A percentile compares a stretch with the other conserved stretches of the same genome.
Evolutionary conservation across 2,888 invertebrate species (phyloP).

Genomic region (Zaprionus bogoriensis): DNA sequence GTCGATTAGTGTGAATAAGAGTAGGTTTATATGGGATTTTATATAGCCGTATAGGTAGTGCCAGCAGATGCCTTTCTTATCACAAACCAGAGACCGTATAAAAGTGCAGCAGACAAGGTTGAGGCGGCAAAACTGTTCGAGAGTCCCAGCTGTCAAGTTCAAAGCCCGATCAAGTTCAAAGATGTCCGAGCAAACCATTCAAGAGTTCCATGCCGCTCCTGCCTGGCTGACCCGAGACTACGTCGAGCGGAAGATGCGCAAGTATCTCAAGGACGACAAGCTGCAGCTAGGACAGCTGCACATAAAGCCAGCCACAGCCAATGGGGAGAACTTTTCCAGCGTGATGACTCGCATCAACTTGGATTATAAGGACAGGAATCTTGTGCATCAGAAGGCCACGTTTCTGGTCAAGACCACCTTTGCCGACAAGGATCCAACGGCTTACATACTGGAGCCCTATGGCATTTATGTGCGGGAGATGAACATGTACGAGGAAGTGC

Average conservation of each 20-base stretch:
- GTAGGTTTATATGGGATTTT: too few species aligned
- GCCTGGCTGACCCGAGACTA: conserved; percentile 58
- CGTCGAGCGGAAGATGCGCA: conserved; percentile 35
- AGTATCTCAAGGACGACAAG: conserved; percentile 33
- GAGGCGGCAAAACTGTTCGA: conserved; percentile 3
- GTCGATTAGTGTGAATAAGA: conserved; percentile 2
- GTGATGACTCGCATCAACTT: conserved; percentile 62
- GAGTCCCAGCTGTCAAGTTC: background rate
- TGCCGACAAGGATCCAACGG: conserved; percentile 44
- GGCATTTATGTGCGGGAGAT: conserved; percentile 67
- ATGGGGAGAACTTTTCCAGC: conserved; percentile 71
- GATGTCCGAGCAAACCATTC: conserved; percentile 25
- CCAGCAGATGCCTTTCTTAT: too few species aligned
- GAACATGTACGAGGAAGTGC: conserved; percentile 70
- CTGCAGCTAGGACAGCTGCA: conserved; percentile 34
- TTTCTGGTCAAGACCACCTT: conserved; percentile 62
- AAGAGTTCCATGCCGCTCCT: conserved; percentile 23
- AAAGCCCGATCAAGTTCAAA: background rate
- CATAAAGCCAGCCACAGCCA: conserved; percentile 51
- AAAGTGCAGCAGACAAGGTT: background rate
- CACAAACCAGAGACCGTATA: conserved; percentile 5
- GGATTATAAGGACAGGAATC: conserved; percentile 25
- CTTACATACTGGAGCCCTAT: conserved; percentile 42
- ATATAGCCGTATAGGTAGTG: too few species aligned
- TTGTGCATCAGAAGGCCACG: conserved; percentile 1